These are phyloP conservation scores for Pampusana beccarii DNA, from an alignment of 2,113 vertebrate species.

Conservation along the genomic window DNA sequence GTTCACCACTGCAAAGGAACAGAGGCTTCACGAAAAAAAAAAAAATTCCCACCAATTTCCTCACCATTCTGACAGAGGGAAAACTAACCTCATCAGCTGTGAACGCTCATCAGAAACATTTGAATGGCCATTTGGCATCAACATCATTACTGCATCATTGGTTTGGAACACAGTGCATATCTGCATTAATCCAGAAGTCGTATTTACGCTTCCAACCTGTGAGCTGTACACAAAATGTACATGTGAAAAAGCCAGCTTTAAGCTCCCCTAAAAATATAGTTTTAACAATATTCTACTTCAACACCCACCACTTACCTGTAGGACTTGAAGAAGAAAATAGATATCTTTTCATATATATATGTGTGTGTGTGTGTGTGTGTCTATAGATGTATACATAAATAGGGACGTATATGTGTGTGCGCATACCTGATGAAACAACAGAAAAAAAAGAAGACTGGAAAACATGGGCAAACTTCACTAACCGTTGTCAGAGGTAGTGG, in stretches of 20 bases:
- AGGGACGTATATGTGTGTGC: background rate
- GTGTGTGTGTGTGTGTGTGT: rapidly evolving
- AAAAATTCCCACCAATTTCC: background rate
- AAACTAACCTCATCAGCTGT: background rate
- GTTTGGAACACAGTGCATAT: background rate
- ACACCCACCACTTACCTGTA: background rate
- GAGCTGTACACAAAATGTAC: background rate
- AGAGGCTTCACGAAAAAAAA: background rate
- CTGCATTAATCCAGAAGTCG: background rate
- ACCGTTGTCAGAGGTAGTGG: background rate
- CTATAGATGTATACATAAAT: rapidly evolving
- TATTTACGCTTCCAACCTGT: background rate
- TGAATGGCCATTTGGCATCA: background rate
- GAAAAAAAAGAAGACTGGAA: background rate
- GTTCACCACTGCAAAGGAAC: background rate
- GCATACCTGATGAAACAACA: background rate
- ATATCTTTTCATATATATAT: background rate
- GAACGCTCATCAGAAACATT: background rate
- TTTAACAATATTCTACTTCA: background rate
- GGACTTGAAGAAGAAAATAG: background rate
- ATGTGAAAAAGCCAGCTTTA: background rate
- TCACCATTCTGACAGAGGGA: background rate
- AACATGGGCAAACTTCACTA: background rate
- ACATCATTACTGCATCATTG: background rate
- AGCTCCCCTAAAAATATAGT: background rate